Percentiles rank a stretch among this genome's conserved stretches.
Conservation (phyloP, 2,888 invertebrate genomes). For the Ornithoptera priamus region DNA sequence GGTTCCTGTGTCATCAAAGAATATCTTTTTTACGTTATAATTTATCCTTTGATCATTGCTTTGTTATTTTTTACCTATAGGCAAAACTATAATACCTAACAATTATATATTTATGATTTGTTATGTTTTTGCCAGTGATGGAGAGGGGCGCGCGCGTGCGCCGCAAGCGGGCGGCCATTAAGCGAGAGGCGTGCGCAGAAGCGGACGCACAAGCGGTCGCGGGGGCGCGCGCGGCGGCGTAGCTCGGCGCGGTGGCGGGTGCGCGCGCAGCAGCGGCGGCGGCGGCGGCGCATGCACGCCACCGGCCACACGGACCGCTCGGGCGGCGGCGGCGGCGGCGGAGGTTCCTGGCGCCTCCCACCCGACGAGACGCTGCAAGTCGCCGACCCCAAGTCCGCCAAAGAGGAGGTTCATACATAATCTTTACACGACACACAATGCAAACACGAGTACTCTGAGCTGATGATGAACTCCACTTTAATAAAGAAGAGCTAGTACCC, state of each 20-base stretch:
- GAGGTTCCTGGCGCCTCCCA: constrained; percentile 92
- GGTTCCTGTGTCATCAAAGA: too few relatives aligned
- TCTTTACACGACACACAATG: constrained; percentile 31
- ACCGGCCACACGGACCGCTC: constrained; percentile 93
- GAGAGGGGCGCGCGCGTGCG: constrained; percentile 50
- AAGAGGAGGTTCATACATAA: constrained; percentile 80
- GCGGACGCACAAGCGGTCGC: constrained; percentile 41
- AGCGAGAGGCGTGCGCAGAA: constrained; percentile 41
- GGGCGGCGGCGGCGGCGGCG: constrained; percentile 82
- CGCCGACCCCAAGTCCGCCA: constrained; percentile 90
- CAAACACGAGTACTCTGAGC: not conserved
- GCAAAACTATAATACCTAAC: too few relatives aligned
- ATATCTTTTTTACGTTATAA: too few relatives aligned
- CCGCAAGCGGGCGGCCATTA: constrained; percentile 47
- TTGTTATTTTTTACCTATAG: too few relatives aligned
- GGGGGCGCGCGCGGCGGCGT: constrained; percentile 58
- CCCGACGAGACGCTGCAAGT: constrained; percentile 96
- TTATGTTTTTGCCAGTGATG: constrained; percentile 48
- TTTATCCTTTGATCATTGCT: too few relatives aligned
- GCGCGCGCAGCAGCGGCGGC: constrained; percentile 80
- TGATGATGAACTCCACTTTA: too few relatives aligned
- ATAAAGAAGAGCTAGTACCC: too few relatives aligned
- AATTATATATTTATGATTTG: not conserved
- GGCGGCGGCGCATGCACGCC: constrained; percentile 90
- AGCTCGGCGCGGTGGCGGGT: constrained; percentile 80